Evolutionary conservation across 2,113 vertebrate species (phyloP), one percentile per base, ranked within the genome.

Genomic region (Apaloderma vittatum): DNA sequence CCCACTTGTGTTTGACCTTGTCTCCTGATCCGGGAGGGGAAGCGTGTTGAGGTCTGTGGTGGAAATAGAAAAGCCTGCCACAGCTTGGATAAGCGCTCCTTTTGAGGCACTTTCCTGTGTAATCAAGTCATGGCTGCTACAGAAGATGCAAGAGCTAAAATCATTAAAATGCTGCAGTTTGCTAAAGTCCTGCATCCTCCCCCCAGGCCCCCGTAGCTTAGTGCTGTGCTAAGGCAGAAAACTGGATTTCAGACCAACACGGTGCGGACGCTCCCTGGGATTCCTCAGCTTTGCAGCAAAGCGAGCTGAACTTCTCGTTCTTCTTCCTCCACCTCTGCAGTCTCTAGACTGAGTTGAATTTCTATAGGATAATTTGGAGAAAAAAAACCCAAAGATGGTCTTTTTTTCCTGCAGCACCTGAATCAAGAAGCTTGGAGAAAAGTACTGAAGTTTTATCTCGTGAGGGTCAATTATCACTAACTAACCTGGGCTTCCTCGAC

Each of bases 101-200:
- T 90, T 18, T 24, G 72, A 92, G 88, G 55, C 0, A 2, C n/a
- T 71, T 84, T 43, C 34, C 65, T 23, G 0, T 23, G 11, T 24
- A 87, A 59, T 15, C 0, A 0, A 62, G 68, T 45, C 15, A 29
- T 12, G 51, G 83, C 1, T 17, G 72, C 52, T 68, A 36, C 46
- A 45, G 68, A 63, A 83, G 43, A 68, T 0, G 0, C 52, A 34
- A 57, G 48, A 72, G 51, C 26, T 83, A 15, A 16, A 40, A 40
- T 12, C 1, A 19, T 18, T 67, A 66, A 62, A 86, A 20, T 1
- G 22, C 61, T 34, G 51, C n/a, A 57, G 45, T 32, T 52, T 61
- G 52, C 5, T 3, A 30, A 6, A 0, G 8, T 29, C 24, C 16
- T 0, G 3, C 0, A 0, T 62, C 48, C 27, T 79, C 4, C 15